Percentiles rank a stretch among this genome's conserved stretches.
These are phyloP conservation scores for Onychorhynchus coronatus DNA, from an alignment of 2,113 vertebrate species.

Conservation along the genomic window DNA sequence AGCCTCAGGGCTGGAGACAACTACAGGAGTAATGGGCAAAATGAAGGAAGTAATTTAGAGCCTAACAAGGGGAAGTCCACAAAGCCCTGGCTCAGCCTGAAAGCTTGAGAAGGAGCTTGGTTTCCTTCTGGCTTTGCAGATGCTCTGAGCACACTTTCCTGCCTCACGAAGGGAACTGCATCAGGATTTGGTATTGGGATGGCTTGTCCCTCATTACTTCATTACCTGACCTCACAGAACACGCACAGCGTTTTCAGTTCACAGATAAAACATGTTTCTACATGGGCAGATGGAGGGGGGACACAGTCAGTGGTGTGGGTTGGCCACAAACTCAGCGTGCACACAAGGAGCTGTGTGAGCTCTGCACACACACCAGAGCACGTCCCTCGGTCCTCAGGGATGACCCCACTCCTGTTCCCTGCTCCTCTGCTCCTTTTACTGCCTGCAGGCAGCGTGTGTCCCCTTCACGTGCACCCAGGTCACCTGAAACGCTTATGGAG, in stretches of 20 bases:
- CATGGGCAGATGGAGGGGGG: background rate
- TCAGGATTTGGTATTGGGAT: rapidly evolving
- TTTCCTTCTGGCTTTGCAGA: background rate
- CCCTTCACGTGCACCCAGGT: rapidly evolving
- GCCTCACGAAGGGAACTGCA: rapidly evolving
- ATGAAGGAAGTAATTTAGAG: slow-evolving; percentile 33
- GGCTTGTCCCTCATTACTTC: background rate
- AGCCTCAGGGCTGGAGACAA: background rate
- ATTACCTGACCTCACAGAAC: background rate
- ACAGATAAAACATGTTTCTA: background rate
- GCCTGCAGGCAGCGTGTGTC: background rate
- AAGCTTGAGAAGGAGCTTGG: background rate
- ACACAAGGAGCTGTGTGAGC: background rate
- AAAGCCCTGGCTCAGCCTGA: background rate
- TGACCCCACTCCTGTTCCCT: rapidly evolving
- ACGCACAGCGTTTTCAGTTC: background rate
- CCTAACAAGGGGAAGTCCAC: background rate
- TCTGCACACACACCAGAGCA: background rate
- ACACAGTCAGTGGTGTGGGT: background rate
- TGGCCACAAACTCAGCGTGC: background rate
- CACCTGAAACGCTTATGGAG: rapidly evolving
- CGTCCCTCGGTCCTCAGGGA: background rate
- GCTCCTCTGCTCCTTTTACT: background rate
- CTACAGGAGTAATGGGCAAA: background rate
- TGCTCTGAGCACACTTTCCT: background rate